Evolutionary conservation across 2,888 invertebrate species (phyloP), one percentile per base, ranked within the genome.

Genomic region (Scrobipalpa costella): DNA sequence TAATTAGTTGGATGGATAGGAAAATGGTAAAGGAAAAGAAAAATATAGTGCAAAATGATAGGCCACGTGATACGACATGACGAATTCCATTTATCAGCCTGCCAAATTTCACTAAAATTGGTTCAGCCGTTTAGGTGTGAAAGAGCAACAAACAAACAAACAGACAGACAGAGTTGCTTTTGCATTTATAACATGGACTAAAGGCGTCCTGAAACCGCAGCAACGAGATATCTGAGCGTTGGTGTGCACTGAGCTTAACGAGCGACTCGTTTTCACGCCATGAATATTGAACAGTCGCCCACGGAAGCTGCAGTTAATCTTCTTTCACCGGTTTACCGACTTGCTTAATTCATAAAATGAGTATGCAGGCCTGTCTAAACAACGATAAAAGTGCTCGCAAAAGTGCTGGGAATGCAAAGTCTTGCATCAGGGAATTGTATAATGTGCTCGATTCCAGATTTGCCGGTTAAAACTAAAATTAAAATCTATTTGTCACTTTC

Each of bases 201-300:
- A n/a, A n/a, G n/a, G 58, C 58, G 38, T 52, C 57, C 55, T 49
- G 21, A 33, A 55, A 17, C 55, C 57, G 38, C 59, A 50, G 63
- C 47, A 44, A 38, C 33, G 33, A 60, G 49, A 63, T 71, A 68
- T 71, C 70, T 66, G 59, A 61, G 67, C 68, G 73, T 74, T 68
- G 64, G 66, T 70, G 69, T 70, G 67, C 70, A 71, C 61, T 66
- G 68, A 70, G 79, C 74, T 79, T 78, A 78, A 74, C 74, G 74
- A 72, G 73, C 76, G 71, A 71, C 73, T 72, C 76, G 80, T 74
- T 73, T 72, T 73, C 70, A 65, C 71, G 73, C 69, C 74, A 80
- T 81, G 81, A 81, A 81, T 80, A 80, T 80, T 80, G 74, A 80
- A 80, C 76, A 78, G 73, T 73, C 74, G 69, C 69, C 67, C 69